Evolutionary conservation across 23 tunicate species (phyloP), one percentile per base, ranked within the genome.

Genomic region (Halocynthia roretzi): DNA sequence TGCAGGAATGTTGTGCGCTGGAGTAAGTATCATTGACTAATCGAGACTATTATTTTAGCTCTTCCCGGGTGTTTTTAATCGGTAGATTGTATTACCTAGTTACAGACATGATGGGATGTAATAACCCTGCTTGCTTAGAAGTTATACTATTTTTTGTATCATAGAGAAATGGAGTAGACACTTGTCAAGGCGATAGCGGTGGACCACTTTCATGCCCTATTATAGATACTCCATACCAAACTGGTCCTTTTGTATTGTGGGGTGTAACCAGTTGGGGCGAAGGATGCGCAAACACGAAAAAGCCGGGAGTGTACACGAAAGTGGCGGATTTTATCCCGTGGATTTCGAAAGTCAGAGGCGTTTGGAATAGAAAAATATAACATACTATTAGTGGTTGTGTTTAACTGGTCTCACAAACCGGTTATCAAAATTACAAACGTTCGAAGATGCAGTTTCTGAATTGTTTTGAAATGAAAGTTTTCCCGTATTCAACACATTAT

Each of bases 251-350:
- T 61, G 81, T 78, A 22, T 77, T 89, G 9, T 89, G 88, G 96
- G 96, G 96, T 8, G 70, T 89, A 8, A 89, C 96, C 31, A 89
- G 96, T 53, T 89, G 96, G 96, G 96, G 96, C 6, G 88, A 89
- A 31, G 85, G 88, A 14, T 89, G 96, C 68, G 96, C 85, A 15
- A 52, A 62, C 11, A 54, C 22, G 62, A 23, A 19, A 18, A 83
- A 84, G 50, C 96, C 96, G 21, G 96, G 96, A 21, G 74, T 89
- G 62, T 89, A 83, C 73, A 84, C 96, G 15, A 75, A 80, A 67
- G 96, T 89, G 21, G 60, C 70, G 1, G 78, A 80, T 21, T 89
- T 62, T 68, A 8, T 89, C 0, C 70, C 76, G n/a, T 89, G 88
- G 88, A 89, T 89, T 52, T 8, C 8, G 19, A 54, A 56, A 53